These are phyloP conservation scores for Passer domesticus DNA, from an alignment of 2,113 vertebrate genomes.

Conservation along the genomic window DNA sequence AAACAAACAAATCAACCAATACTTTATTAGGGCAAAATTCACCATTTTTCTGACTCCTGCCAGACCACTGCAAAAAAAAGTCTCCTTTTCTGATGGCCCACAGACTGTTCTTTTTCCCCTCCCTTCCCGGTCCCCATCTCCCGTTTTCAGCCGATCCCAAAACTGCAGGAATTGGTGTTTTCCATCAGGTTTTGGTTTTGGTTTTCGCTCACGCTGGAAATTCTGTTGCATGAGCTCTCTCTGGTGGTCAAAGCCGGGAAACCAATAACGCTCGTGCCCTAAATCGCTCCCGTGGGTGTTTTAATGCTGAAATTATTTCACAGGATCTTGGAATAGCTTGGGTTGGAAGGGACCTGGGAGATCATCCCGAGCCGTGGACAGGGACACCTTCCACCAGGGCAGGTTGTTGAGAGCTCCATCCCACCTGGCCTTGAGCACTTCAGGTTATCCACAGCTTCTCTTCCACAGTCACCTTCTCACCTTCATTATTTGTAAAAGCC, in stretches of 20 bases:
- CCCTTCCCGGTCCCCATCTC: neutral
- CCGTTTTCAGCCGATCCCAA: neutral
- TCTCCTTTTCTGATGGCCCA: neutral
- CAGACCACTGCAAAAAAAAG: neutral
- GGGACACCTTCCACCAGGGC: neutral
- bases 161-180: neutral
- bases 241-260: neutral
- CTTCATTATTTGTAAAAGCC: neutral
- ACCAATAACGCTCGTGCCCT: fast-evolving
- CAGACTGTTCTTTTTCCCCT: fast-evolving
- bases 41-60: neutral
- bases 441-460: neutral
- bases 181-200: neutral
- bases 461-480: neutral
- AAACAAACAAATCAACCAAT: neutral
- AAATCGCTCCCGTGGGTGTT: neutral
- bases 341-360: neutral
- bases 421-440: neutral
- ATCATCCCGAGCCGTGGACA: neutral
- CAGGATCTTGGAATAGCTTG: neutral
- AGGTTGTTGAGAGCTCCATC: neutral
- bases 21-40: neutral
- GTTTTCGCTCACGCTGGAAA: neutral
- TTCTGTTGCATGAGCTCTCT: neutral
- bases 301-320: neutral